phyloP scores from a whole-genome alignment of 1,140 invertebrate genomes.

The Aporrectodea caliginosa region DNA sequence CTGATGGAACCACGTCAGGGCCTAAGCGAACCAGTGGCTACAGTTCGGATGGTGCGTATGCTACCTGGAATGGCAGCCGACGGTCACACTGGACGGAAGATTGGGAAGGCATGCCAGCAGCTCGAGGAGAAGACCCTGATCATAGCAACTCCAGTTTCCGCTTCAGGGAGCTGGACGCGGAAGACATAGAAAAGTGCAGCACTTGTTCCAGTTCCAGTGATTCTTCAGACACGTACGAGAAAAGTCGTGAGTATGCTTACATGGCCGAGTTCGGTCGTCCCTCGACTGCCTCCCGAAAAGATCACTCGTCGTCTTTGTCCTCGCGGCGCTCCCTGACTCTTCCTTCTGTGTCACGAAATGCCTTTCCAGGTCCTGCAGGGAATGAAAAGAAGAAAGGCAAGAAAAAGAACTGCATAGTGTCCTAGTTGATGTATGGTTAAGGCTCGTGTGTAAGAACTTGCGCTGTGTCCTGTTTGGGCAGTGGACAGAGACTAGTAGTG shows the following conservation, averaged over 20 bases:
- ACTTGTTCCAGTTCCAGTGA: neutral
- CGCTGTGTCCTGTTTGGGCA: neutral
- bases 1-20: neutral
- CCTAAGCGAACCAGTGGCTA: neutral
- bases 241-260: neutral
- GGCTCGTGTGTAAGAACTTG: no score
- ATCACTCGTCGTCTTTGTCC: neutral
- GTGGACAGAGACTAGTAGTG: neutral
- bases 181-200: neutral
- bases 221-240: neutral
- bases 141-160: neutral
- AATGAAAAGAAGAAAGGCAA: neutral
- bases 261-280: neutral
- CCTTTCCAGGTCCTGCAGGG: neutral
- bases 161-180: neutral
- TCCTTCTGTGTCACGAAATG: neutral
- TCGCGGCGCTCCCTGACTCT: neutral
- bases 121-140: neutral
- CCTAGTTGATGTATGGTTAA: neutral
- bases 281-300: neutral
- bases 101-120: neutral
- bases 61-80: neutral
- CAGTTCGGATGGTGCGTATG: neutral
- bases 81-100: neutral
- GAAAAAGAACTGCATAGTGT: neutral